phyloP scores from a whole-genome alignment of 2,797 vertebrate species.

The Sebastiscus tertius region DNA sequence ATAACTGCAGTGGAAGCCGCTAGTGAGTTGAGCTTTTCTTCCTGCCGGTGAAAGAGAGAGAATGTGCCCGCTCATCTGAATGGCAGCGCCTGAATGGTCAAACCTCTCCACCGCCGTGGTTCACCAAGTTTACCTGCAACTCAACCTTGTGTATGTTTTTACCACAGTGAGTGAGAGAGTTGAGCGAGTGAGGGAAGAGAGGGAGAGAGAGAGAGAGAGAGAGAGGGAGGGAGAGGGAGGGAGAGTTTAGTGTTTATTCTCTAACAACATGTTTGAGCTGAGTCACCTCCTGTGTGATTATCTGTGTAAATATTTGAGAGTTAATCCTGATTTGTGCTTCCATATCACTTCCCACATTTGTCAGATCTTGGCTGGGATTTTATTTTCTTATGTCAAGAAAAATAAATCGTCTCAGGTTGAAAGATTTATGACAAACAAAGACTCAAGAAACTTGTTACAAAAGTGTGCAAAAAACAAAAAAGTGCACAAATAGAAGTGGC shows the following conservation, averaged over 20 bases:
- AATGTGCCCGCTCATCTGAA: slow-evolving; percentile 84
- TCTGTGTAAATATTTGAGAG: not conserved
- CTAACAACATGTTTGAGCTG: not conserved
- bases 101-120: slow-evolving; percentile 56
- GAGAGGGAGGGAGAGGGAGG: not conserved
- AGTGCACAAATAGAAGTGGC: not conserved
- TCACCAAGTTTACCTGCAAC: slow-evolving; percentile 74
- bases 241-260: not conserved
- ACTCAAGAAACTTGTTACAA: not conserved
- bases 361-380: not conserved
- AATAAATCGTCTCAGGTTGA: not conserved
- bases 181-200: slow-evolving; percentile 1
- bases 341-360: not conserved
- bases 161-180: not conserved
- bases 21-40: slow-evolving; percentile 64
- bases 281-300: not conserved
- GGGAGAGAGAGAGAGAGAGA: not conserved
- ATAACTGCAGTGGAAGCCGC: slow-evolving; percentile 66
- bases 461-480: not conserved
- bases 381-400: fast-evolving
- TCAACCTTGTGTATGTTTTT: slow-evolving; percentile 41
- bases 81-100: slow-evolving; percentile 60
- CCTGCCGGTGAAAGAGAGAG: slow-evolving; percentile 71
- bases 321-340: not conserved
- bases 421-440: not conserved